Evolutionary conservation across 1,140 invertebrate species (phyloP), one percentile per base, ranked within the genome.

Genomic region (Littorina saxatilis): DNA sequence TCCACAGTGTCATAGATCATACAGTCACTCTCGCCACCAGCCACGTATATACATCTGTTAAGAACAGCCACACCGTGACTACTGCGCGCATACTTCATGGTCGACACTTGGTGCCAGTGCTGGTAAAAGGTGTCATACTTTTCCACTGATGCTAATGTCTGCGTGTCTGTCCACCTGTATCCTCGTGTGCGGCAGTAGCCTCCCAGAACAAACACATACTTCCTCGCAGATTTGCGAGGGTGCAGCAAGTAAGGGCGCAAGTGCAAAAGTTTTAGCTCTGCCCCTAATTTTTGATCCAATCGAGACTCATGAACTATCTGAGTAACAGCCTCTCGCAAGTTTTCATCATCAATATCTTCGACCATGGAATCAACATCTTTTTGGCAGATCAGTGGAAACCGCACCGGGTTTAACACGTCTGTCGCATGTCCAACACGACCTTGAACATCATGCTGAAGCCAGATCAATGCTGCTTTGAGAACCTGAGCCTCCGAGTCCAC

Each of bases 1-100:
- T 98, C 97, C 11, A 96, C 96, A 90, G 96, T 97, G 23, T 96
- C 96, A 47, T 97, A 94, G 84, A 98, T 98, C 88, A 96, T 95
- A 4, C 96, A 96, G 83, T 97, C 88, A 83, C 84, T 95, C 90
- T 98, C 97, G 0, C 89, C 89, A 37, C 89, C 89, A 13, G 87
- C 82, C 15, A 90, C 86, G 79, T 88, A 90, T 27, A 90, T 85
- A 47, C 82, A 79, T 63, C 88, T 84, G 63, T 90, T 83, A 15
- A 87, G 77, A 0, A 87, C 83, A 0, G 85, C 82, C 43, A 83
- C 80, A 0, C 86, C 89, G 79, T 88, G 86, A 68, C 88, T 84
- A 81, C 88, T 89, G 32, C 89, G 83, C 3, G 86, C 76, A 70
- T 85, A 79, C 23, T 76, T 68, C 73, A 90, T 82, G 63, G 75